A percentile compares a stretch with the other conserved stretches of the same genome.
These are phyloP conservation scores for Rhingia campestris DNA, from an alignment of 2,888 invertebrate genomes.

Conservation along the genomic window DNA sequence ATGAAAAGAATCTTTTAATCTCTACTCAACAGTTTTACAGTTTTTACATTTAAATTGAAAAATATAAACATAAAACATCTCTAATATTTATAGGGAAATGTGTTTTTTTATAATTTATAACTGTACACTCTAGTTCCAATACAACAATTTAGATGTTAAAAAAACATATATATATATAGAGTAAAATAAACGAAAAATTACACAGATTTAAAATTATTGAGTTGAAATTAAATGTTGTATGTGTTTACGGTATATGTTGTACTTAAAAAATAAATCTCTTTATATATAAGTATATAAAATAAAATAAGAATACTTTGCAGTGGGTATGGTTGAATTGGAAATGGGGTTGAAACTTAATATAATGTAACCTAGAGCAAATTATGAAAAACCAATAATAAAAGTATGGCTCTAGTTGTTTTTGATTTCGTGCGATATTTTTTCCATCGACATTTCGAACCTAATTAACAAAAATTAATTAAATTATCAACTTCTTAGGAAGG, in stretches of 20 bases:
- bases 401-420: too few relatives aligned
- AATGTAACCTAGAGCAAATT: not conserved
- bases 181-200: slow-evolving; percentile 20
- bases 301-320: slow-evolving; percentile 8
- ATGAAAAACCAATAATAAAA: too few relatives aligned
- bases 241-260: slow-evolving; percentile 49
- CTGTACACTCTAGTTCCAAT: slow-evolving; percentile 71
- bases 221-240: slow-evolving; percentile 41
- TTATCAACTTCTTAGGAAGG: too few relatives aligned
- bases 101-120: slow-evolving; percentile 40
- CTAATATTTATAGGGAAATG: slow-evolving; percentile 31
- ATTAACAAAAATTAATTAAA: too few relatives aligned
- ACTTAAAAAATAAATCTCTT: slow-evolving; percentile 25
- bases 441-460: too few relatives aligned
- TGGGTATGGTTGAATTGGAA: slow-evolving; percentile 13
- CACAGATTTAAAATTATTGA: slow-evolving; percentile 51
- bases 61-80: slow-evolving; percentile 51
- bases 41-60: slow-evolving; percentile 48
- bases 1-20: slow-evolving; percentile 70
- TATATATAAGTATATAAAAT: not conserved
- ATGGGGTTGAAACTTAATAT: not conserved
- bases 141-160: slow-evolving; percentile 60
- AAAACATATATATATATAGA: not conserved
- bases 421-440: too few relatives aligned
- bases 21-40: slow-evolving; percentile 67